A percentile compares a stretch with the other conserved stretches of the same genome.
Conservation (phyloP, 2,797 vertebrate genomes). For the Siniperca undulata region DNA sequence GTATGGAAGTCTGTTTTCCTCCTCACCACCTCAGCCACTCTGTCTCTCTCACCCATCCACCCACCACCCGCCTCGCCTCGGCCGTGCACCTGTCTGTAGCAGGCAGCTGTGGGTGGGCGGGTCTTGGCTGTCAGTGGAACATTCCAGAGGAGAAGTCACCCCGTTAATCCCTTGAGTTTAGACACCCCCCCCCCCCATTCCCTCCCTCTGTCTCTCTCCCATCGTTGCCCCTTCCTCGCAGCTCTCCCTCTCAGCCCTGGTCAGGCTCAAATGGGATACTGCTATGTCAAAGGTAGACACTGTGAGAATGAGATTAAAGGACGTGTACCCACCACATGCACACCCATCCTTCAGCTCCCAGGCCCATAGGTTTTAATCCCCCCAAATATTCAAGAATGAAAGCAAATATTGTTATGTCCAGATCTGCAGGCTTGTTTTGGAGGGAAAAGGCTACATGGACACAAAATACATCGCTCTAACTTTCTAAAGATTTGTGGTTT, state of each 20-base stretch:
- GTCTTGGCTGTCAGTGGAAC: conserved; percentile 82
- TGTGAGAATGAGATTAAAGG: conserved; percentile 81
- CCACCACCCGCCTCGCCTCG: conserved; percentile 58
- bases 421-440: conserved; percentile 43
- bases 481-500: not conserved
- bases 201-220: conserved; percentile 44
- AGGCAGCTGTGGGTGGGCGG: conserved; percentile 85
- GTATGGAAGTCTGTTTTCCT: conserved; percentile 55
- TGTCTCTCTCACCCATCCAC: conserved; percentile 41
- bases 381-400: conserved; percentile 82
- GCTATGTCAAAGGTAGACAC: conserved; percentile 73
- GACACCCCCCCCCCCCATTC: conserved; percentile 46
- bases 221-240: conserved; percentile 45
- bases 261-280: conserved; percentile 73
- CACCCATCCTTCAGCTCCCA: conserved; percentile 55
- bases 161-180: conserved; percentile 85
- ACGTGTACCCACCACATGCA: conserved; percentile 50
- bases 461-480: conserved; percentile 5
- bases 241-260: conserved; percentile 56
- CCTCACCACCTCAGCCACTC: conserved; percentile 44
- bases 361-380: conserved; percentile 77
- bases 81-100: conserved; percentile 83
- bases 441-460: conserved; percentile 15
- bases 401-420: conserved; percentile 78
- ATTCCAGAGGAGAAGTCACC: conserved; percentile 87